phyloP scores from a whole-genome alignment of 2,888 invertebrate genomes.

The Congeria kusceri region DNA sequence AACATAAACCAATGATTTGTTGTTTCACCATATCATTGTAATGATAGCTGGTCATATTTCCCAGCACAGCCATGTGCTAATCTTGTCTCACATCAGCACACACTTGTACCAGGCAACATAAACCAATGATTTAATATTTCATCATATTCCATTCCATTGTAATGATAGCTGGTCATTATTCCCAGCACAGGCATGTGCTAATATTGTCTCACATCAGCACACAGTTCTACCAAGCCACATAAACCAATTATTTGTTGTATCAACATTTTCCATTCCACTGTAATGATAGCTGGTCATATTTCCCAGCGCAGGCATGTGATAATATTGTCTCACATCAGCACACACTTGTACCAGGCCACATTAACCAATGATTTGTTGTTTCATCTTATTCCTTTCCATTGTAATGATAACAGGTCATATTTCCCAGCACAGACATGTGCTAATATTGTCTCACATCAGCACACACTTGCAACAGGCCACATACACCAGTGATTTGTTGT shows the following conservation, averaged over 20 bases:
- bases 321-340: constrained; percentile 26
- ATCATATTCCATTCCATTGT: background rate
- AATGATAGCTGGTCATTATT: background rate
- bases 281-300: background rate
- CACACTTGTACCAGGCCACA: constrained; percentile 30
- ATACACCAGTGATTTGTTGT: background rate
- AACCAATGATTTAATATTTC: too few relatives aligned
- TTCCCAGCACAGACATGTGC: constrained; percentile 8
- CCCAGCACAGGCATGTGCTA: constrained; percentile 31
- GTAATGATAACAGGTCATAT: background rate
- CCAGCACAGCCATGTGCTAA: too few relatives aligned
- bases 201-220: constrained; percentile 10
- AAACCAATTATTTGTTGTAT: background rate
- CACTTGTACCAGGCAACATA: too few relatives aligned
- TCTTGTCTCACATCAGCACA: too few relatives aligned
- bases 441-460: constrained; percentile 3
- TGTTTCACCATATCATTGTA: too few relatives aligned
- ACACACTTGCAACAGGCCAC: background rate
- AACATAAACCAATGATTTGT: too few relatives aligned
- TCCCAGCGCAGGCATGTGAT: constrained; percentile 27
- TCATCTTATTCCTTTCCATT: background rate
- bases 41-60: too few relatives aligned
- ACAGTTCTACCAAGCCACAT: background rate
- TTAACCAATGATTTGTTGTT: background rate
- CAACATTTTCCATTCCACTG: background rate